Evolutionary conservation across 2,113 vertebrate genomes (phyloP).

Genomic region (Gulo gulo): DNA sequence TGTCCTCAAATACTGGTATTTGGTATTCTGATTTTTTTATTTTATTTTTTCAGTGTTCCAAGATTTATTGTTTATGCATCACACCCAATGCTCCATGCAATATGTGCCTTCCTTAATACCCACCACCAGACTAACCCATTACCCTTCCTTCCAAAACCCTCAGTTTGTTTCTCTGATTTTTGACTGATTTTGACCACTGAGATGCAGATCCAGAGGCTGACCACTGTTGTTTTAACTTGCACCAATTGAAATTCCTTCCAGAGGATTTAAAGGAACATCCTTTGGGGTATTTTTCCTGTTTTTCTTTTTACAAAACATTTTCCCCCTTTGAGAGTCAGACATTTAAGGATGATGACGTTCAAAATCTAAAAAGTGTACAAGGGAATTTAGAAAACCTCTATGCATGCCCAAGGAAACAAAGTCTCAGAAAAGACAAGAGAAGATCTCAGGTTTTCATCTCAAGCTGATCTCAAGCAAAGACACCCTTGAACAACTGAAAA

Average conservation of each 20-base stretch:
- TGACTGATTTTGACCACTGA: not conserved
- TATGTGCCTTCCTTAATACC: too few relatives aligned
- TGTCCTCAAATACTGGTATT: not conserved
- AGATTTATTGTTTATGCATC: too few relatives aligned
- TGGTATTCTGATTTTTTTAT: not conserved
- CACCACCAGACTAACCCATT: too few relatives aligned
- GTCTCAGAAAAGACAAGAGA: not conserved
- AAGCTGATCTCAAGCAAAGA: not conserved
- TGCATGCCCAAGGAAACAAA: not conserved
- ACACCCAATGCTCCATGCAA: too few relatives aligned
- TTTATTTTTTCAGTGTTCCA: too few relatives aligned
- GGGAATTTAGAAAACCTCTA: not conserved
- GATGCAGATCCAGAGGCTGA: not conserved
- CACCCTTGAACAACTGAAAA: not conserved
- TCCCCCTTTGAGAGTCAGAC: not conserved
- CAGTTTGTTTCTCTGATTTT: not conserved
- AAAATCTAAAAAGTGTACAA: not conserved
- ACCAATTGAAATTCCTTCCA: not conserved
- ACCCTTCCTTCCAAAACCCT: too few relatives aligned
- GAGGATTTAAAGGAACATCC: not conserved
- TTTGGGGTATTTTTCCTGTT: not conserved
- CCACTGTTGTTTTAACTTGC: not conserved
- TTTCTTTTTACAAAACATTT: not conserved
- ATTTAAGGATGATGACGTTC: not conserved
- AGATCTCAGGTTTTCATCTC: not conserved